phyloP scores from a whole-genome alignment of 2,797 vertebrate species.

The Enteromius argenteus region DNA sequence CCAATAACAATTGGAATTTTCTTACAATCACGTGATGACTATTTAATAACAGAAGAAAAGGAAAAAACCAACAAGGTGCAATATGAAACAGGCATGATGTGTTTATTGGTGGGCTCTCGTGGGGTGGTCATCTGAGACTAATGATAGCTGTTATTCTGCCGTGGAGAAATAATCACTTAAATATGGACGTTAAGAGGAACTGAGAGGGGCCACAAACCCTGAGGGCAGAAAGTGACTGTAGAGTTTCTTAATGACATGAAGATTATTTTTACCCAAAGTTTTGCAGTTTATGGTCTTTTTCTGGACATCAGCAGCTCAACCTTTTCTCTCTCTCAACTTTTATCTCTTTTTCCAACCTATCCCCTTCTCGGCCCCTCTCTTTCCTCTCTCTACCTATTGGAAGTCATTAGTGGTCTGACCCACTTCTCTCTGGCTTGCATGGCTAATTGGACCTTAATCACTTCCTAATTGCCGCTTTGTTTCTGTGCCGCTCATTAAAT shows the following conservation, averaged over 20 bases:
- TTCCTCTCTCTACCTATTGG: conserved; percentile 61
- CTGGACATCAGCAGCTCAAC: neutral
- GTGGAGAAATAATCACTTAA: conserved; percentile 44
- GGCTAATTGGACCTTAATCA: conserved; percentile 81
- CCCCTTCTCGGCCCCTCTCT: conserved; percentile 11
- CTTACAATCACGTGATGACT: neutral
- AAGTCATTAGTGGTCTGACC: conserved; percentile 79
- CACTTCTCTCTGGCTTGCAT: conserved; percentile 73
- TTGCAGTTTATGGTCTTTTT: neutral
- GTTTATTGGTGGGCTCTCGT: neutral
- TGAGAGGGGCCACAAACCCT: conserved; percentile 9
- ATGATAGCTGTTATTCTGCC: conserved; percentile 36
- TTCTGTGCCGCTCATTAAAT: conserved; percentile 71
- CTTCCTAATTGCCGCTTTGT: conserved; percentile 79
- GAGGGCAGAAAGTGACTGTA: conserved; percentile 6
- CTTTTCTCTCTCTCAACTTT: neutral
- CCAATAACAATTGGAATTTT: neutral
- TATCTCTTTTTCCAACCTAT: neutral
- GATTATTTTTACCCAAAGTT: neutral
- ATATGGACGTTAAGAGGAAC: conserved; percentile 40
- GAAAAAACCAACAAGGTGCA: neutral
- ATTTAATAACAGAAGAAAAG: neutral
- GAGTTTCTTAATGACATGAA: neutral
- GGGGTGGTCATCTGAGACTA: conserved; percentile 28
- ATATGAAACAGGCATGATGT: conserved; percentile 4